Base-by-base conservation (phyloP, 1,140 invertebrate genomes). In the Leptinotarsa undecemlineata region DNA sequence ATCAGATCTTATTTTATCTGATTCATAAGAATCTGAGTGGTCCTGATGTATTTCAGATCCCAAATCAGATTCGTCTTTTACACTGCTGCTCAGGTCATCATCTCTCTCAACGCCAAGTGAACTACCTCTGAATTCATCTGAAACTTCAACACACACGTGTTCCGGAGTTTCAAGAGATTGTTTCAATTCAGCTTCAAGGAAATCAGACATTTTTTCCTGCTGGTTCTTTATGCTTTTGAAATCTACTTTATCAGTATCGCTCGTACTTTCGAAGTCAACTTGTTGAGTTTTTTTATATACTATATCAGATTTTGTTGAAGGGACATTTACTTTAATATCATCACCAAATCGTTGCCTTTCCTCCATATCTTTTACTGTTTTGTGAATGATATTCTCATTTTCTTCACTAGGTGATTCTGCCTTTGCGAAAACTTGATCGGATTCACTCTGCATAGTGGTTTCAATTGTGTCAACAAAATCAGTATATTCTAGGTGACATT, bases 21-120 rank as follows among this genome's bases (percentile, higher is more conserved):
- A 84, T n/a, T 77, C 68, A 48, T 20, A 21, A 17, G 83, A 84
- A 79, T 84, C 83, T 5, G 82, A 84, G 63, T 83, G 81, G 69
- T 84, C 84, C 76, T 82, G 80, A 66, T 84, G 82, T 60, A 83
- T 82, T 79, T 85, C 84, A 21, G 84, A 84, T 11, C 82, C 82
- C 33, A 83, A 73, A 75, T 85, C 83, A 5, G 83, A 84, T 77
- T 84, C 84, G 23, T 85, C 83, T 68, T 76, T 74, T 3, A 80
- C 71, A 64, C 81, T 81, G 23, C 79, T 78, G 73, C 82, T 76
- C 17, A 81, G 75, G 64, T 83, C 78, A 68, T 84, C 81, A 68
- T 87, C 86, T 76, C 84, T 83, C 76, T 86, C 84, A 68, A 21
- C 19, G 13, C 47, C 42, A 17, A 68, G n/a, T 68, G 21, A n/a